Evolutionary conservation across 2,113 vertebrate genomes (phyloP).

Genomic region (Chauna torquata): DNA sequence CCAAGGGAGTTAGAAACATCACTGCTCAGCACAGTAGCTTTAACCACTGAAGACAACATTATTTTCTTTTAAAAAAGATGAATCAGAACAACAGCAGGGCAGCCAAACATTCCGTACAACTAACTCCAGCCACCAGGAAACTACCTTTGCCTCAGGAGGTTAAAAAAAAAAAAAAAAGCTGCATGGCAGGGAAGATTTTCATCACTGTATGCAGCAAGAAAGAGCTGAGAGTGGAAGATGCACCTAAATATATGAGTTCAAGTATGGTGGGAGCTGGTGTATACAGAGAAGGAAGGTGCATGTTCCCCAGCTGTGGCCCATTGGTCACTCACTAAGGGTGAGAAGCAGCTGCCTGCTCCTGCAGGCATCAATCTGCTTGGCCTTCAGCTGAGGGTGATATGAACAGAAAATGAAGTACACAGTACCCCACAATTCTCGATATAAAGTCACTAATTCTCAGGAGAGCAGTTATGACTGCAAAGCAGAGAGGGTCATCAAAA

Average conservation of each 20-base stretch:
- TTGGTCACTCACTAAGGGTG: neutral
- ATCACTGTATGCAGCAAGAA: accelerated
- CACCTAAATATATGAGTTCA: neutral
- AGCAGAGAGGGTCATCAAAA: neutral
- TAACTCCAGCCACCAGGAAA: accelerated
- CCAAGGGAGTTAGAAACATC: accelerated
- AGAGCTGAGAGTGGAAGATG: accelerated
- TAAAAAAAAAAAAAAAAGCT: too few relatives aligned
- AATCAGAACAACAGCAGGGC: neutral
- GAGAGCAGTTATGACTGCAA: neutral
- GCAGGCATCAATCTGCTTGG: neutral
- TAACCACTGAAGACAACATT: accelerated
- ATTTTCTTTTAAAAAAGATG: neutral
- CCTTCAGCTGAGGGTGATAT: neutral
- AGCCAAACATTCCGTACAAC: neutral
- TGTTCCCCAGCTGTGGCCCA: neutral
- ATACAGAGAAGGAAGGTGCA: neutral
- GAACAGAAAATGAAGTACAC: neutral
- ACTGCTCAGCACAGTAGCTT: neutral
- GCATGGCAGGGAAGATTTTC: neutral
- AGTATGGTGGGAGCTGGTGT: neutral
- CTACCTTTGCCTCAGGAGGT: neutral
- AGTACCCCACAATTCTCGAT: neutral
- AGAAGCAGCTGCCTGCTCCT: neutral
- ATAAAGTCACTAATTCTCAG: neutral